Evolutionary conservation across 2,113 vertebrate genomes (phyloP), one percentile per base, ranked within the genome.

Genomic region (Butorides virescens): DNA sequence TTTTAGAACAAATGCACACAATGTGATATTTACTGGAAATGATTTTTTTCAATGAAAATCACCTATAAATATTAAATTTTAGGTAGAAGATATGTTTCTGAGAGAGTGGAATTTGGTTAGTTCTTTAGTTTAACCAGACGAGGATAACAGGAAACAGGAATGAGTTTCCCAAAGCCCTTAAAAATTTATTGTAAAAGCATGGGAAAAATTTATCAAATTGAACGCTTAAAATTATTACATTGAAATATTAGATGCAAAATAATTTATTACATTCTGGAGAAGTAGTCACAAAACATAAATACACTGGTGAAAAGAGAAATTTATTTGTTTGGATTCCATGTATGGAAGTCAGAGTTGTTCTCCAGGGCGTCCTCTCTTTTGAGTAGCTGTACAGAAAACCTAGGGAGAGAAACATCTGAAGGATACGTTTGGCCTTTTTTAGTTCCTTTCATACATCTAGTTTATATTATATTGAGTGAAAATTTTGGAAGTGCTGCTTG

Each of bases 341-440:
- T 44, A 12, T 39, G 44, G 20, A 34, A 72, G 25, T 32, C n/a
- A 44, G 30, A 74, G 15, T 66, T 42, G 5, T 66, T 75, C 21
- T 70, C 5, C 9, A 55, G 23, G 6, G 2, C 55, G 11, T 79
- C 34, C 26, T 66, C 7, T 76, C 19, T 52, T 52, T 55, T 47
- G 21, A 85, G 29, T 25, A 68, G 46, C 29, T 77, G 5, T 65
- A 29, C 9, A 32, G 53, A 55, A 86, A 76, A 55, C n/a, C 5
- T 46, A 23, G 9, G n/a, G 29, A 79, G 11, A 37, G 32, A 55
- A 71, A 49, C 2, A 0, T 55, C n/a, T 76, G 53, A 78, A 37
- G 36, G 36, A n/a, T 61, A 55, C 11, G 3, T 9, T 27, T 85
- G 18, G 3, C 46, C 0, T 0, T 44, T 83, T 63, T 46, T 29